Evolutionary conservation across 2,888 invertebrate species (phyloP).

Genomic region (Mellilla xanthometata): DNA sequence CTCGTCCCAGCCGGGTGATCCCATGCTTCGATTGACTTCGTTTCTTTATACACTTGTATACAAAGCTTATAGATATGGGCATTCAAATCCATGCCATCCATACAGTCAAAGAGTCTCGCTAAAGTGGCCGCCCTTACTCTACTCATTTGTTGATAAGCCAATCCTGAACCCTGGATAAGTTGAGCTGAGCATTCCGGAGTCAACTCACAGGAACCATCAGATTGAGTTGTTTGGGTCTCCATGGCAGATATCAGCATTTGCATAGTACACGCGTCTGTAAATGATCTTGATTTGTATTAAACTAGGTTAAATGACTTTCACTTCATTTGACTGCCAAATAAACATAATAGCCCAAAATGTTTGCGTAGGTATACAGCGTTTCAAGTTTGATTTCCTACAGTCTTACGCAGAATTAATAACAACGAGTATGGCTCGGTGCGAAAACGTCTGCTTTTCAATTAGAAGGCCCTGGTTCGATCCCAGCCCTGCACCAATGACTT

Average conservation of each 20-base stretch:
- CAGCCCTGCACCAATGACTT: too few relatives aligned
- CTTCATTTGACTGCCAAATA: conserved; percentile 22
- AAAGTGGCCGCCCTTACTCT: conserved; percentile 59
- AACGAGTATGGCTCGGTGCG: too few relatives aligned
- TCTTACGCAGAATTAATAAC: too few relatives aligned
- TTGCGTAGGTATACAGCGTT: conserved; percentile 18
- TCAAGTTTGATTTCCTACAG: too few relatives aligned
- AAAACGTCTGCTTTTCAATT: too few relatives aligned
- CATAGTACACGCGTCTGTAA: conserved; percentile 75
- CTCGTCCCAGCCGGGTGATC: conserved; percentile 69
- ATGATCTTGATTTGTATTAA: conserved; percentile 25
- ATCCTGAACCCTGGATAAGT: conserved; percentile 64
- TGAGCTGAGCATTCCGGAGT: conserved; percentile 65
- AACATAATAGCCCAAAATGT: conserved; percentile 9
- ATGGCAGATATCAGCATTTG: conserved; percentile 71
- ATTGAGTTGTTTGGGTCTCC: conserved; percentile 66
- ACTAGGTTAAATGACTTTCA: conserved; percentile 42
- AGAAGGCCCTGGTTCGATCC: too few relatives aligned
- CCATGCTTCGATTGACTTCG: conserved; percentile 74
- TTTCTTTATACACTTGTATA: conserved; percentile 72
- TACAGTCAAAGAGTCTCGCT: conserved; percentile 66
- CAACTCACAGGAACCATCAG: conserved; percentile 64
- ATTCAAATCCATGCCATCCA: conserved; percentile 62
- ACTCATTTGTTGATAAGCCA: conserved; percentile 71
- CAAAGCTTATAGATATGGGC: conserved; percentile 73